Evolutionary conservation across 2,888 invertebrate species (phyloP), one percentile per base, ranked within the genome.

Genomic region (Silvanus unidentatus): DNA sequence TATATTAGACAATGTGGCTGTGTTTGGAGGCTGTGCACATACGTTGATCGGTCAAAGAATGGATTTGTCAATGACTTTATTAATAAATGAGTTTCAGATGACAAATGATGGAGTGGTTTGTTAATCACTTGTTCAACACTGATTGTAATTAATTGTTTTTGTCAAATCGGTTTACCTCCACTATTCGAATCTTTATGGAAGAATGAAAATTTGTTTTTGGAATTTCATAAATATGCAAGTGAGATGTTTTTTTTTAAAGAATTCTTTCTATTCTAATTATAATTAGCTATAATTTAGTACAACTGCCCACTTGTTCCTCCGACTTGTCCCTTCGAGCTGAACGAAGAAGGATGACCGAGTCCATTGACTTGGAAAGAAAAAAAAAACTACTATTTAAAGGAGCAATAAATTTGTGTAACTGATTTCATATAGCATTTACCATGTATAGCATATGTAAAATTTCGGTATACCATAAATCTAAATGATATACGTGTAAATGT

Each of bases 401-500:
- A 22, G 22, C 22, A 22, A 22, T 22, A 22, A 22, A 22, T 22
- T 22, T 22, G 22, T 22, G 22, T 22, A 22, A 22, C 22, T 22
- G 22, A 22, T 22, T 22, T 22, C 22, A 22, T 22, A 22, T 8
- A 22, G 22, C 22, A 22, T 22, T 22, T 22, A 22, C 22, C 22
- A 22, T 22, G 22, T 22, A 22, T 8, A 22, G 32, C n/a, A 32
- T 32, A 12, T 32, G 32, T 32, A 32, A 32, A 12, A 32, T 32
- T 32, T 32, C 11, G 32, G 11, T 12, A 12, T 32, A 12, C 3
- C n/a, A 37, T 37, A 37, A 37, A 37, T 37, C 16, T 16, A 10
- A 16, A 37, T 37, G 37, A 37, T 37, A 38, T 43, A 40, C 39
- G 41, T 40, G 47, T 47, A 37, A 37, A 37, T 10, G 32, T 12